A percentile compares a stretch with the other conserved stretches of the same genome.
phyloP scores from a whole-genome alignment of 1,140 invertebrate species.

The Drosophila pachea region DNA sequence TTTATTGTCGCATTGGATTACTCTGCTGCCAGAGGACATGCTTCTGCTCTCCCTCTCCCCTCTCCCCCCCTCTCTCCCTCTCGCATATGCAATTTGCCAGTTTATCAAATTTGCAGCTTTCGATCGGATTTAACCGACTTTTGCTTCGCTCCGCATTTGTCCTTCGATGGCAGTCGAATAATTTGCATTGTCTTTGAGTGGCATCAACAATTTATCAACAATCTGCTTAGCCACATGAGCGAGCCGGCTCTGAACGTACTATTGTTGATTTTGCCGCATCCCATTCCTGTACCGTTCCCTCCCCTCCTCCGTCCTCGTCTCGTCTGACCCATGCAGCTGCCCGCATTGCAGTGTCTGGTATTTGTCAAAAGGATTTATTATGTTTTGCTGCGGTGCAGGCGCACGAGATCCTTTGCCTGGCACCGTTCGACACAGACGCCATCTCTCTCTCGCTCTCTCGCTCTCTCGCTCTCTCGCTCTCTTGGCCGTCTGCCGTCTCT shows the following conservation, averaged over 20 bases:
- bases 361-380: constrained; percentile 71
- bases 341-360: constrained; percentile 54
- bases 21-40: too few species aligned
- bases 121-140: constrained; percentile 2
- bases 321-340: background rate
- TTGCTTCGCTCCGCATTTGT: background rate
- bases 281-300: constrained; percentile 3
- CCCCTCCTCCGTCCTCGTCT: background rate
- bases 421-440: background rate
- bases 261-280: constrained; percentile 40
- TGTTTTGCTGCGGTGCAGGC: constrained; percentile 26
- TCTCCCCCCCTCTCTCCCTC: too few species aligned
- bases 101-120: constrained; percentile 13
- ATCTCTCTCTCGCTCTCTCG: too few species aligned
- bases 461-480: too few species aligned
- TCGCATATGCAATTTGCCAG: background rate
- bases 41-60: background rate
- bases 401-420: background rate
- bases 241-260: constrained; percentile 4
- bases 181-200: constrained; percentile 36
- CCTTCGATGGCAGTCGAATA: constrained; percentile 1
- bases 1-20: too few species aligned
- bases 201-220: constrained; percentile 39
- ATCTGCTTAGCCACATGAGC: constrained; percentile 24
- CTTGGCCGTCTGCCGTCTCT: too few species aligned